phyloP scores from a whole-genome alignment of 2,113 vertebrate genomes.

The Piaya cayana region DNA sequence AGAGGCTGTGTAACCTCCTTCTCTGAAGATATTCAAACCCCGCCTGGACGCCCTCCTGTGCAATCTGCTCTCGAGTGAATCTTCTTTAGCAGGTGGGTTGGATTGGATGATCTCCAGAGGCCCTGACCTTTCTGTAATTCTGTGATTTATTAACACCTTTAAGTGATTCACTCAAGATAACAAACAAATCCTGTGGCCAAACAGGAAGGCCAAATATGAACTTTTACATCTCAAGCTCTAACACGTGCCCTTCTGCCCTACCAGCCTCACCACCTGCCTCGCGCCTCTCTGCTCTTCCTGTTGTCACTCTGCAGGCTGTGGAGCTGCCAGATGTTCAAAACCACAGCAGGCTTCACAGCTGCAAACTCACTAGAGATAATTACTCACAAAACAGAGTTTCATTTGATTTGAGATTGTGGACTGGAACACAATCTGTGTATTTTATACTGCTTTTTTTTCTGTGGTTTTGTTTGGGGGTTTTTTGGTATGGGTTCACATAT shows the following conservation, averaged over 20 bases:
- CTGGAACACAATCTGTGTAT: neutral
- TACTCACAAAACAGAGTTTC: neutral
- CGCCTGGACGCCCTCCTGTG: too few species aligned
- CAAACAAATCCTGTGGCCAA: rapidly evolving
- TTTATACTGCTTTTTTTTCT: neutral
- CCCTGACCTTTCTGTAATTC: too few species aligned
- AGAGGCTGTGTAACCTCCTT: too few species aligned
- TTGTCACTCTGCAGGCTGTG: rapidly evolving
- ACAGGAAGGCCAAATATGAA: neutral
- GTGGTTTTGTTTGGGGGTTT: neutral
- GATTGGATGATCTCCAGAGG: too few species aligned
- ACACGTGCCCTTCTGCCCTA: neutral
- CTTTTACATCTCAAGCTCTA: neutral
- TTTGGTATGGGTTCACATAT: neutral
- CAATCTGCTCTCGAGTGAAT: too few species aligned
- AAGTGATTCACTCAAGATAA: neutral
- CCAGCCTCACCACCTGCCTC: neutral
- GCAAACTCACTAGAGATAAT: neutral
- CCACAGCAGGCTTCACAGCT: neutral
- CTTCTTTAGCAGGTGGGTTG: too few species aligned
- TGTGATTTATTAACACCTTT: neutral
- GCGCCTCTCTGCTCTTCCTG: too few species aligned
- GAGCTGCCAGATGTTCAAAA: neutral
- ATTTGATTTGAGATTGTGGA: neutral
- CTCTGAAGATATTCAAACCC: too few species aligned